Evolutionary conservation across 2,797 vertebrate genomes (phyloP), one percentile per base, ranked within the genome.

Genomic region (Bradypodion ventrale): DNA sequence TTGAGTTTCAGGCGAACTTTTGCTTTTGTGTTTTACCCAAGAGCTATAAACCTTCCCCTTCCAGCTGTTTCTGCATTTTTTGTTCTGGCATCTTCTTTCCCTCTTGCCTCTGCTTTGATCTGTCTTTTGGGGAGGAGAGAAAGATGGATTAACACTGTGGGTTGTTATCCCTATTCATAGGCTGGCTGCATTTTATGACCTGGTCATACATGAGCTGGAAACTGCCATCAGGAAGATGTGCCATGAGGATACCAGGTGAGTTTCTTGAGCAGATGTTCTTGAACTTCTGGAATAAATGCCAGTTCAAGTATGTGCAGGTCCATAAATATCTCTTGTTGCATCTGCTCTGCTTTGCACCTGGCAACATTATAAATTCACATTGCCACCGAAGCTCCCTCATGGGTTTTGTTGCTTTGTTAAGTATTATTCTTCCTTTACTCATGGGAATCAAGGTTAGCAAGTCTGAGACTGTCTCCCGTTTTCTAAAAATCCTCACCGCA

Each of bases 111-210:
- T 56, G 0, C 37, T 59, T 78, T 77, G 35, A 32, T 79, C 78
- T 89, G 59, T 62, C 16, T 78, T 86, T 69, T 23, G n/a, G 82
- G 44, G 23, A n/a, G 42, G 86, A 19, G 7, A 86, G 87, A 87
- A 75, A 21, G 52, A 2, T 19, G 1, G 15, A 56, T 56, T 56
- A 56, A 56, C 13, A 5, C 16, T 27, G 35, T 23, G 59, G 37
- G 68, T 78, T 13, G 3, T 21, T 2, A 13, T 77, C 82, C 84
- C 42, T 59, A n/a, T 85, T 88, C 80, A 84, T 73, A 99, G 98
- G 86, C 92, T 99, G 85, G 96, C 96, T 83, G 97, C 97, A 0
- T 99, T 99, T 93, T 99, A 99, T 78, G 98, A 99, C 90, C 82
- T 93, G 52, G 94, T 95, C 12, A 91, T 99, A 91, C 97, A 98